A percentile compares a stretch with the other conserved stretches of the same genome.
phyloP scores from a whole-genome alignment of 2,888 invertebrate genomes.

The Cybosia mesomella region DNA sequence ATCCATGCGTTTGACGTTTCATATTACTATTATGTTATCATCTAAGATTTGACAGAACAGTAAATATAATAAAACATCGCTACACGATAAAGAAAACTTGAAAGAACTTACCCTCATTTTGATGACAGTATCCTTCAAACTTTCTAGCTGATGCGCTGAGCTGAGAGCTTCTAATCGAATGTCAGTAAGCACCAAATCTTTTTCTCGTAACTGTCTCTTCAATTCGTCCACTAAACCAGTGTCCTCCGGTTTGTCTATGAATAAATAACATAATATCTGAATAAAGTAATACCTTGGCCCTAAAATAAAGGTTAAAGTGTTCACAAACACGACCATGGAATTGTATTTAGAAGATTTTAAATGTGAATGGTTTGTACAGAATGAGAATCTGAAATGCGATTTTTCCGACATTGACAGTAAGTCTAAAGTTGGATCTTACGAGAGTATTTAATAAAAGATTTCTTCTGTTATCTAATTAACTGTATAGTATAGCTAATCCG shows the following conservation, averaged over 20 bases:
- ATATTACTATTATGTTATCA: no score
- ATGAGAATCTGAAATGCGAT: background rate
- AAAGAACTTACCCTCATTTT: slow-evolving; percentile 94
- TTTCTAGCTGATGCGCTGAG: slow-evolving; percentile 98
- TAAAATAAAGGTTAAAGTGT: slow-evolving; percentile 16
- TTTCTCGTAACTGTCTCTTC: slow-evolving; percentile 97
- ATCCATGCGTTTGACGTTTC: no score
- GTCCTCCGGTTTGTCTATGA: slow-evolving; percentile 83
- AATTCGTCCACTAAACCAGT: slow-evolving; percentile 91
- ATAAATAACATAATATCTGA: slow-evolving; percentile 27
- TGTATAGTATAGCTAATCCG: slow-evolving; percentile 8
- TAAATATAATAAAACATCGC: background rate
- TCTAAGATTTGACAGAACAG: no score
- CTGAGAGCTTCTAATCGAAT: slow-evolving; percentile 98
- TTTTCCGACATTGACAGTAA: background rate
- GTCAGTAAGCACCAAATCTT: slow-evolving; percentile 98
- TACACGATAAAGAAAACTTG: background rate
- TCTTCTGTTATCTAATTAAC: background rate
- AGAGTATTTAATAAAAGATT: slow-evolving; percentile 4
- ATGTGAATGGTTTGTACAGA: background rate
- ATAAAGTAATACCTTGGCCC: slow-evolving; percentile 11
- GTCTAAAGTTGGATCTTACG: background rate
- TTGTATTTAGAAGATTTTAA: background rate
- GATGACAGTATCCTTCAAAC: slow-evolving; percentile 97
- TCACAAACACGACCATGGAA: background rate